Conservation (phyloP, 1,140 invertebrate species). For the Drosophila asahinai region DNA sequence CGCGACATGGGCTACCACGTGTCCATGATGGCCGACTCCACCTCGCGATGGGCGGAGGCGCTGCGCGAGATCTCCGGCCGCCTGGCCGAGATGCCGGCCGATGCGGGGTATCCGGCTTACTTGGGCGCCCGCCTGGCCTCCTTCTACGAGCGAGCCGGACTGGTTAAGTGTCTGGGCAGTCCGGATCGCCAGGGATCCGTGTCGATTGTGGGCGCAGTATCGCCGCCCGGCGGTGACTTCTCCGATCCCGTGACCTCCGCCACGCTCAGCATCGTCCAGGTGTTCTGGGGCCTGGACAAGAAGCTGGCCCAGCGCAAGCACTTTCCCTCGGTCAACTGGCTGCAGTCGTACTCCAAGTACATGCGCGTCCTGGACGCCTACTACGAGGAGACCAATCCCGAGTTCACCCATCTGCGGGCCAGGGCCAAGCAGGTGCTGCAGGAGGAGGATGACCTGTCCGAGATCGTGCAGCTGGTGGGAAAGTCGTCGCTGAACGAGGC, state of each 20-base stretch:
- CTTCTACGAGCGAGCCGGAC: slow-evolving; percentile 99
- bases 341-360: slow-evolving; percentile 94
- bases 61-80: slow-evolving; percentile 99
- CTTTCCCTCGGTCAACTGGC: slow-evolving; percentile 99
- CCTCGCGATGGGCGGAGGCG: slow-evolving; percentile 99
- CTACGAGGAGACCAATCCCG: slow-evolving; percentile 91
- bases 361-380: slow-evolving; percentile 91
- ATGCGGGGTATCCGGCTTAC: slow-evolving; percentile 99
- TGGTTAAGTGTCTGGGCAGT: slow-evolving; percentile 98
- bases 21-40: slow-evolving; percentile 99
- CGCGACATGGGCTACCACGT: slow-evolving; percentile 99
- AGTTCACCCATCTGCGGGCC: slow-evolving; percentile 88
- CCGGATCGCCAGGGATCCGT: slow-evolving; percentile 98
- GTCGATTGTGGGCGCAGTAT: slow-evolving; percentile 99
- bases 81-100: slow-evolving; percentile 99
- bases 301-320: slow-evolving; percentile 99
- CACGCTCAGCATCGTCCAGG: slow-evolving; percentile 99
- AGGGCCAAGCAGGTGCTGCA: slow-evolving; percentile 91
- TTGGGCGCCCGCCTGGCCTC: slow-evolving; percentile 98
- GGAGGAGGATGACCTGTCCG: slow-evolving; percentile 94
- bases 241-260: slow-evolving; percentile 99
- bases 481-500: slow-evolving; percentile 89
- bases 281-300: slow-evolving; percentile 99
- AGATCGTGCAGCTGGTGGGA: slow-evolving; percentile 95
- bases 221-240: slow-evolving; percentile 99